Evolutionary conservation across 2,888 invertebrate genomes (phyloP), one percentile per base, ranked within the genome.

Genomic region (Sphecodes monilicornis): DNA sequence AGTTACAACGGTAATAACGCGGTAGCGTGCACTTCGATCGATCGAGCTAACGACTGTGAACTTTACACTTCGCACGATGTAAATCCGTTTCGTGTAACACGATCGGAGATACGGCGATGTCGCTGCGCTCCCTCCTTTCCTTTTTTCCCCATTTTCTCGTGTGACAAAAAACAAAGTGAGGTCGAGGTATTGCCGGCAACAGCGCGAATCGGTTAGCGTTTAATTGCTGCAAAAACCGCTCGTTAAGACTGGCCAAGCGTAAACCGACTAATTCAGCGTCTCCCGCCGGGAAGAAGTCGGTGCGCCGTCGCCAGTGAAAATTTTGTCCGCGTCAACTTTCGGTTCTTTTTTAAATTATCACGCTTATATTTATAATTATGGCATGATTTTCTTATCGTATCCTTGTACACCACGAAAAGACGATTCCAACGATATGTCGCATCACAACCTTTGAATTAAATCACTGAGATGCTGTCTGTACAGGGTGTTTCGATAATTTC

Each of bases 1-100:
- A 13, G n/a, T n/a, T n/a, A 29, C 11, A 3, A 13, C 6, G 32
- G 54, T 70, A 70, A 70, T 60, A 70, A 69, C 16, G n/a, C 16
- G n/a, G 11, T 82, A 43, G 75, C 82, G 74, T 81, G 82, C 75
- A 4, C 32, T 64, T 11, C n/a, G 60, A 81, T 74, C 69, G 74
- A 22, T 10, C 32, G 16, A 10, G 10, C 68, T 81, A 82, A 82
- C 22, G 74, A 70, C 81, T 50, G 60, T 41, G 70, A 81, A 74
- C 70, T 70, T 82, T 75, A 74, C 82, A 36, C 70, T 81, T 75
- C 74, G 57, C 26, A 18, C 36, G 66, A 16, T 68, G 29, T n/a
- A 69, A 72, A 82, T 80, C 64, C 57, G 11, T 46, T 36, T 16
- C 36, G 29, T 57, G 54, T 43, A 77, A 41, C 29, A 3, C 18